phyloP scores from a whole-genome alignment of 2,888 invertebrate species.

The Apantesis nais region DNA sequence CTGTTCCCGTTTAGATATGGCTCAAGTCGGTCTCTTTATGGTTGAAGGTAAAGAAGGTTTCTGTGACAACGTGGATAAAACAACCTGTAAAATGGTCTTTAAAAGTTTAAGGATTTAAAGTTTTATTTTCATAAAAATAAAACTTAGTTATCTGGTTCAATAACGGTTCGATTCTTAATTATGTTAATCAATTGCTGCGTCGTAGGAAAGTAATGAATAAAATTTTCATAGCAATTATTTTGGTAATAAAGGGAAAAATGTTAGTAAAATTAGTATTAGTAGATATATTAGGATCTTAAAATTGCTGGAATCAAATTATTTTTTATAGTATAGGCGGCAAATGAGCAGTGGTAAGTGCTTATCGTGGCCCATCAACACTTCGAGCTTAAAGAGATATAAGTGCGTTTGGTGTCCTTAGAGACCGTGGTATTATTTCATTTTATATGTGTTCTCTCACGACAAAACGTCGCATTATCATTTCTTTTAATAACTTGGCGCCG shows the following conservation, averaged over 20 bases:
- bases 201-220: too few species aligned
- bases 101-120: not conserved
- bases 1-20: constrained; percentile 47
- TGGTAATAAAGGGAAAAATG: not conserved
- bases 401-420: not conserved
- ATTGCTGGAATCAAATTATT: not conserved
- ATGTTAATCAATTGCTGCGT: too few species aligned
- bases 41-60: constrained; percentile 18
- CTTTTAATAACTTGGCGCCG: not conserved
- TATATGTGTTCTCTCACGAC: not conserved
- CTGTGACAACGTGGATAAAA: constrained; percentile 3
- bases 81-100: not conserved
- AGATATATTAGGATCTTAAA: not conserved
- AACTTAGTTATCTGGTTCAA: too few species aligned
- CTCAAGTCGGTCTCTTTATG: constrained; percentile 41
- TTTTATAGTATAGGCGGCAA: too few species aligned
- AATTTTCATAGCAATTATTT: too few species aligned
- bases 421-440: not conserved
- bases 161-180: too few species aligned
- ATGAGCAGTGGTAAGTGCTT: too few species aligned
- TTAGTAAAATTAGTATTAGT: not conserved
- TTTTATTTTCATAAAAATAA: too few species aligned
- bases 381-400: not conserved
- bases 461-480: not conserved
- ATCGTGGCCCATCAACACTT: too few species aligned